Conservation (phyloP, 2,888 invertebrate species). For the Thalpophila matura region DNA sequence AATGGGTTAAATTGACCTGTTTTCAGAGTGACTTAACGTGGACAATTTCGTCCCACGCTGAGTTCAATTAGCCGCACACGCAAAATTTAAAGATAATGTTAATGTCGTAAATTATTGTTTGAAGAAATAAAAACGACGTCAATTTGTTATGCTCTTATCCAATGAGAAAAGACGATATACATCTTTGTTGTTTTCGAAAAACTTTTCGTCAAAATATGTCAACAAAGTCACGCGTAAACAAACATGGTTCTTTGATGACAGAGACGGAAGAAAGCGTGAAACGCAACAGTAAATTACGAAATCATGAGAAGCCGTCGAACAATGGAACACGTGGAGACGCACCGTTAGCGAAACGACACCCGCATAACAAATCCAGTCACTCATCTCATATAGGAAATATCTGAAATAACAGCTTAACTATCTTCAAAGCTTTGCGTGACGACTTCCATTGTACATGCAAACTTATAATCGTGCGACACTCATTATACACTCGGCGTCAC, state of each 20-base stretch:
- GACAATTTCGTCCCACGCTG: conserved; percentile 65
- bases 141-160: background rate
- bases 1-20: conserved; percentile 70
- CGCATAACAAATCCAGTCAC: conserved; percentile 61
- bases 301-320: conserved; percentile 69
- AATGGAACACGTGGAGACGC: conserved; percentile 76
- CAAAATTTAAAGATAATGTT: conserved; percentile 47
- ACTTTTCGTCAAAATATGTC: conserved; percentile 4
- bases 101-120: conserved; percentile 12
- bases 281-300: conserved; percentile 65
- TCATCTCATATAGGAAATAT: conserved; percentile 51
- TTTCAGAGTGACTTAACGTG: conserved; percentile 66
- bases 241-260: conserved; percentile 50
- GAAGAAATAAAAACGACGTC: background rate
- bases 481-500: too few species aligned
- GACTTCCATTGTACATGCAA: conserved; percentile 66
- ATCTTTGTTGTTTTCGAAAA: background rate
- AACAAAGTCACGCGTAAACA: conserved; percentile 43
- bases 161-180: background rate
- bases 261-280: conserved; percentile 63
- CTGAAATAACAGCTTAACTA: conserved; percentile 79
- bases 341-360: conserved; percentile 73
- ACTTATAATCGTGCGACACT: conserved; percentile 66
- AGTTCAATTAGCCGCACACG: conserved; percentile 53
- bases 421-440: conserved; percentile 78